Base-by-base conservation (phyloP, 2,888 invertebrate genomes). In the Halocaridina rubra region DNA sequence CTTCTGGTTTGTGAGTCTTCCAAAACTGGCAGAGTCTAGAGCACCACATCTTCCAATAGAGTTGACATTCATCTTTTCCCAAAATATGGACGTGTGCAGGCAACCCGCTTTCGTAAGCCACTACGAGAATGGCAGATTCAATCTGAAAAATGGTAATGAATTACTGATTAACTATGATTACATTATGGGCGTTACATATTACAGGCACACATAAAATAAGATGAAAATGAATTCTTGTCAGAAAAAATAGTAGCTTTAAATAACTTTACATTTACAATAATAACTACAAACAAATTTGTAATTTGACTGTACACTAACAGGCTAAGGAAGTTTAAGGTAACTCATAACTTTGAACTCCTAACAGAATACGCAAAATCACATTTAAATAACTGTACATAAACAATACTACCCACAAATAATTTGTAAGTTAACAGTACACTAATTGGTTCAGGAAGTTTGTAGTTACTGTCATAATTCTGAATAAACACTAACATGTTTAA, bases 41-140 rank as follows among this genome's bases (percentile, higher is more conserved):
- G 61, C 82, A 78, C 82, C 82, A 82, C 32, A 61, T 13, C n/a
- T 27, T 32, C 82, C 82, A 82, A 30, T 78, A 82, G 8, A 59
- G 59, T 53, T 77, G 39, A 82, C 77, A 78, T 2, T 78, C 33
- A 3, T 72, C 72, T 30, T 61, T 59, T 22, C 22, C 72, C 16
- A 82, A 16, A 22, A 72, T 46, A 29, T 82, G 82, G 30, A 59
- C 39, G 57, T 71, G 57, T 30, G 82, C 82, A 22, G 82, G 82
- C 19, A 82, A 69, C 4, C 82, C 82, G 4, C 71, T 57, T 19
- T 82, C 82, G 72, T 82, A 82, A 4, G 82, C 82, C 16, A 78
- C 82, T 33, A 82, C 82, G 39, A 82, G 19, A 57, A 82, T 53
- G 13, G 61, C 82, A 10, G 71, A 39, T 16, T 77, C 71, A 22